Evolutionary conservation across 2,797 vertebrate species (phyloP).

Genomic region (Poecilia picta): DNA sequence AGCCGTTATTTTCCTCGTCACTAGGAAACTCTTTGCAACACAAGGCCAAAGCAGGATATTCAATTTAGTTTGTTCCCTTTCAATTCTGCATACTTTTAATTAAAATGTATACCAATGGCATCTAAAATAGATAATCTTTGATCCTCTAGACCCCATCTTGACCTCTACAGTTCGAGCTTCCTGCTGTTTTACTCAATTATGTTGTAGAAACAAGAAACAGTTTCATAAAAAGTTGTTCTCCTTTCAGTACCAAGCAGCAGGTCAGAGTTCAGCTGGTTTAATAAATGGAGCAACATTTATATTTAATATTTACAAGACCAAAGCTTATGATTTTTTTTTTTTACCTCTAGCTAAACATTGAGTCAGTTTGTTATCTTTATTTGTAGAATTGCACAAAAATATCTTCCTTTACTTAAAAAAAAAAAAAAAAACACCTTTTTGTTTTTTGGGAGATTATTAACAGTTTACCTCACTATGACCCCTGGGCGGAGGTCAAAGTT

Average conservation of each 20-base stretch:
- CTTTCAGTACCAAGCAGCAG: not conserved
- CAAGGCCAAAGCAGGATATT: not conserved
- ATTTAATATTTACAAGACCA: not conserved
- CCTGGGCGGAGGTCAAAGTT: constrained; percentile 97
- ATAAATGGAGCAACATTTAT: not conserved
- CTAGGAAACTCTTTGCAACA: not conserved
- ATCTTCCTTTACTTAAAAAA: not conserved
- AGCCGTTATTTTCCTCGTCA: not conserved
- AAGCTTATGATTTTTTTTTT: not conserved
- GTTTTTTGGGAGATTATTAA: not conserved
- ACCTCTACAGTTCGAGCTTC: not conserved
- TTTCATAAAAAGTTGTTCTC: not conserved
- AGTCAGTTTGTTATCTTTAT: not conserved
- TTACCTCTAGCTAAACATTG: not conserved
- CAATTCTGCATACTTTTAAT: not conserved
- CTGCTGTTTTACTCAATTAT: not conserved
- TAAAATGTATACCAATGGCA: not conserved
- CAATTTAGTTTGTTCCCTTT: not conserved
- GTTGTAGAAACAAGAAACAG: not conserved
- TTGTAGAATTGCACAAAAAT: not conserved
- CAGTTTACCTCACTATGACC: constrained; percentile 92
- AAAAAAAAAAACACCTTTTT: not conserved
- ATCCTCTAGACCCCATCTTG: not conserved
- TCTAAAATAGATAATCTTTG: not conserved
- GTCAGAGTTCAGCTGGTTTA: not conserved